These are phyloP conservation scores for Taenioides sp. DNA, from an alignment of 2,797 vertebrate species.

Conservation along the genomic window DNA sequence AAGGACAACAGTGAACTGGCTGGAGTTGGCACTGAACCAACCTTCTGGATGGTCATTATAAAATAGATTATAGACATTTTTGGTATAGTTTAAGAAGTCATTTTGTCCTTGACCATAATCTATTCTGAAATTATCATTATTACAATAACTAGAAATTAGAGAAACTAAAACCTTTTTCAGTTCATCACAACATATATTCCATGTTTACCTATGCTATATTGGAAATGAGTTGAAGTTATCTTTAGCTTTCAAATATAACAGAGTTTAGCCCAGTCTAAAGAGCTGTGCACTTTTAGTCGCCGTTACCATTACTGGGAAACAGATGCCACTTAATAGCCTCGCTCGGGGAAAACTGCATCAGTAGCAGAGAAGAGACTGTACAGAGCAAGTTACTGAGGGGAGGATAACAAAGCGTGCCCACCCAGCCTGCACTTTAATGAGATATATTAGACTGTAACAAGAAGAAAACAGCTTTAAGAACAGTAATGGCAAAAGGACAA, in stretches of 20 bases:
- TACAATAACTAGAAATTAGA: too few relatives aligned
- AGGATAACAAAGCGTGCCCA: slow-evolving; percentile 11
- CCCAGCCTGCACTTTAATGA: background rate
- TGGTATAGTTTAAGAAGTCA: background rate
- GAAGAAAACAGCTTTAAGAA: slow-evolving; percentile 13
- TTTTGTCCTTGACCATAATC: background rate
- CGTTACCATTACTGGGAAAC: slow-evolving; percentile 13
- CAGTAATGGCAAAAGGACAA: slow-evolving; percentile 3
- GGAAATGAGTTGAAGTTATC: too few relatives aligned
- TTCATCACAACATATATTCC: too few relatives aligned
- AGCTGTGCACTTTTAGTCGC: slow-evolving; percentile 10
- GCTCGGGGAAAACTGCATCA: slow-evolving; percentile 15
- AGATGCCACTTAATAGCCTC: slow-evolving; percentile 26
- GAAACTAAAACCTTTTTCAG: too few relatives aligned
- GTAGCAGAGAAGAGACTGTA: slow-evolving; percentile 11
- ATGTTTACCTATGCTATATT: too few relatives aligned
- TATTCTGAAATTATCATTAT: background rate
- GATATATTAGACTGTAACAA: slow-evolving; percentile 13
- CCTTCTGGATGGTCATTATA: background rate
- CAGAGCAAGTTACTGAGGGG: slow-evolving; percentile 2
- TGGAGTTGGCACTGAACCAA: background rate
- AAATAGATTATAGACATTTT: background rate
- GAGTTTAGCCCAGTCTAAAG: slow-evolving; percentile 9
- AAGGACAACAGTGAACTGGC: background rate
- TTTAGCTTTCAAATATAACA: too few relatives aligned